Percentiles rank a stretch among this genome's conserved stretches.
phyloP scores from a whole-genome alignment of 2,797 vertebrate genomes.

The Pseudochirops corinnae region DNA sequence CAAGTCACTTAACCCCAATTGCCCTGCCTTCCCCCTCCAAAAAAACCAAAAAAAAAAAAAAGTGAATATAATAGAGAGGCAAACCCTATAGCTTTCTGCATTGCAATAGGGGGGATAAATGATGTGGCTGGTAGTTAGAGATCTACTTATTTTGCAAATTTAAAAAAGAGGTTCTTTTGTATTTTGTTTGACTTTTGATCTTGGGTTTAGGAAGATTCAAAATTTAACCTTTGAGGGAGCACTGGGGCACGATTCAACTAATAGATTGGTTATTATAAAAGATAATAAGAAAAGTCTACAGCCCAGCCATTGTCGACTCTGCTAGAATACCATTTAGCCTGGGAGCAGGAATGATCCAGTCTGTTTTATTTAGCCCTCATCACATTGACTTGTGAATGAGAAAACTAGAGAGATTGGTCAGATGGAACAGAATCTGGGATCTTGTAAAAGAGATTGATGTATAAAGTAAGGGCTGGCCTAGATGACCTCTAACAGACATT shows the following conservation, averaged over 20 bases:
- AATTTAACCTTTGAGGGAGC: background rate
- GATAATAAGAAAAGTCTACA: background rate
- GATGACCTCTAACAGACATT: background rate
- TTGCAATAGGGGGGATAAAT: background rate
- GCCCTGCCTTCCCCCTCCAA: no score
- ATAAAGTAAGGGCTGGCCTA: background rate
- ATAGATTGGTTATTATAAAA: background rate
- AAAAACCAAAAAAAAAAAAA: background rate
- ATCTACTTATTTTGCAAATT: conserved; percentile 33
- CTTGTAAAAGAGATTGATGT: background rate
- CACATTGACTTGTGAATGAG: background rate
- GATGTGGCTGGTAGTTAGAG: background rate
- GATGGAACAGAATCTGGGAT: background rate
- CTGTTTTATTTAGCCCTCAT: conserved; percentile 21
- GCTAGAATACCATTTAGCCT: background rate
- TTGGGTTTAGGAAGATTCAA: conserved; percentile 5
- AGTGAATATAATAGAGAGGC: background rate
- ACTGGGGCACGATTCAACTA: conserved; percentile 21
- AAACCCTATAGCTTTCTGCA: background rate
- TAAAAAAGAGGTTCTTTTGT: background rate
- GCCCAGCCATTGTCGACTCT: background rate
- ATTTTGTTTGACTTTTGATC: background rate
- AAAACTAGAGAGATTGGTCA: background rate
- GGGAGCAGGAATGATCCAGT: background rate
- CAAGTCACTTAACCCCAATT: no score